A percentile compares a stretch with the other conserved stretches of the same genome.
phyloP scores from a whole-genome alignment of 1,140 invertebrate genomes.

The Lasioglossum baleicum region DNA sequence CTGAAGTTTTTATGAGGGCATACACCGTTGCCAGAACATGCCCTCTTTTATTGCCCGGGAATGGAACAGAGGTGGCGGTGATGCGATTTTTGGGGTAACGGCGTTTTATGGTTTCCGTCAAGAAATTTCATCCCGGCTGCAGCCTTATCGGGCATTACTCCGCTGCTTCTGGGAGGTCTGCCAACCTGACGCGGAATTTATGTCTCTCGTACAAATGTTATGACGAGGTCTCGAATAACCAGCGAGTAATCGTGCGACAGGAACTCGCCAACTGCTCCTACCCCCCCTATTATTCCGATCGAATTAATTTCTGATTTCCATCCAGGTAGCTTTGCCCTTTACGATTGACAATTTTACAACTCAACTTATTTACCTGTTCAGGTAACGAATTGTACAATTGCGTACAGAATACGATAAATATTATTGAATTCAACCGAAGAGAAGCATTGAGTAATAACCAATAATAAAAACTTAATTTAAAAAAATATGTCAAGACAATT shows the following conservation, averaged over 20 bases:
- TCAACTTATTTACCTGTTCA: too few relatives aligned
- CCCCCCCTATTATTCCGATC: neutral
- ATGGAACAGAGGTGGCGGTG: conserved; percentile 31
- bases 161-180: conserved; percentile 42
- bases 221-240: conserved; percentile 39
- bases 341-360: neutral
- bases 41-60: conserved; percentile 20
- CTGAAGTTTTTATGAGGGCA: conserved; percentile 29
- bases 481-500: too few relatives aligned
- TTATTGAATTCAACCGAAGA: too few relatives aligned
- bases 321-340: neutral
- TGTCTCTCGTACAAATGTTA: conserved; percentile 35
- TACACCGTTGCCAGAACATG: conserved; percentile 5
- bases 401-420: too few relatives aligned
- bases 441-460: too few relatives aligned
- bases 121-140: conserved; percentile 40
- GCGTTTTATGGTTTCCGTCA: conserved; percentile 42
- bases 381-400: too few relatives aligned
- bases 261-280: neutral
- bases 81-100: conserved; percentile 26
- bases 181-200: conserved; percentile 19
- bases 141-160: conserved; percentile 51
- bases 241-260: neutral
- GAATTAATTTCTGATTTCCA: neutral
- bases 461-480: too few relatives aligned